Evolutionary conservation across 2,113 vertebrate species (phyloP), one percentile per base, ranked within the genome.

Genomic region (Percina caprodes): DNA sequence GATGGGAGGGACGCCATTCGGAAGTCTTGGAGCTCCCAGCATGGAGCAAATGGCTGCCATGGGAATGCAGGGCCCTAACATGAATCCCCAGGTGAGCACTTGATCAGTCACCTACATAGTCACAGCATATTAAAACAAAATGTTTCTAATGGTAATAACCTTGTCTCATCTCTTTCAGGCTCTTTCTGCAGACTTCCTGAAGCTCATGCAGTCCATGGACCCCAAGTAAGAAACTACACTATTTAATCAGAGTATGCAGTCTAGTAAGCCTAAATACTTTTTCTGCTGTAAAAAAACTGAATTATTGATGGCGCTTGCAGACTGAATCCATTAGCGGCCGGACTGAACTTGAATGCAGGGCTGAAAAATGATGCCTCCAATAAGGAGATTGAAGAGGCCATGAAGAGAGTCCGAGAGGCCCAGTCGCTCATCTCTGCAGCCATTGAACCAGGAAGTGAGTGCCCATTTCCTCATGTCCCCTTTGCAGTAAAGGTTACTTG

Each of bases 301-400:
- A 69, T 67, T 1, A 52, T 63, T 61, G 1, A 52, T 85, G 19
- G 3, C 60, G 21, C 0, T 88, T 94, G 52, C 92, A 99, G 98
- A 92, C 90, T 99, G 92, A 99, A 98, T 93, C 97, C 97, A 24
- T 95, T 99, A 83, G 96, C 97, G 61, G 97, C 97, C 23, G 97
- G 98, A 56, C 94, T 99, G 6, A 93, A 90, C 77, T 92, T 99
- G 83, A 97, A 96, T 68, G 96, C 97, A 15, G 97, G 96, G 77
- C 90, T 99, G 89, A 99, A 99, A 86, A 96, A 95, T 2, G 98
- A 99, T 67, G 95, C 96, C 49, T 97, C 98, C 73, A 99, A 96
- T 90, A 99, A 99, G 93, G 98, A 99, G 92, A 99, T 99, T 30
- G 98, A 99, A 93, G 98, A 99, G 89, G 98, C 98, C 19, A 99